Base-by-base conservation (phyloP, 1,140 invertebrate genomes). In the Polypedilum vanderplanki region DNA sequence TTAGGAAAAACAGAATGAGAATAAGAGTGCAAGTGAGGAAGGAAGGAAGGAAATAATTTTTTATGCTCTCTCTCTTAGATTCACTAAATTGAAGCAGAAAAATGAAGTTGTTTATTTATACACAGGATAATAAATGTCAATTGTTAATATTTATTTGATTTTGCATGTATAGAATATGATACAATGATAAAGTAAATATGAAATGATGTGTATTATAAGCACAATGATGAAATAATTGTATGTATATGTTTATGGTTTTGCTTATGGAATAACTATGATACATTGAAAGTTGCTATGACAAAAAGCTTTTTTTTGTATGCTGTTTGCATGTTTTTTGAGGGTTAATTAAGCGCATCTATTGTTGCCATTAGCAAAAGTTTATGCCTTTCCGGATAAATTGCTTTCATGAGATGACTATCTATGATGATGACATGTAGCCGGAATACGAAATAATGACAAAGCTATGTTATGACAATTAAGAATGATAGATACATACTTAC, bases 1-100 rank as follows among this genome's bases (percentile, higher is more conserved):
- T 33, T 33, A 33, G 24, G 24, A 33, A 33, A 33, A 1, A 33
- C 24, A 33, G 5, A 33, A n/a, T 57, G 12, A 57, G 46, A 12
- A 57, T 46, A n/a, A n/a, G n/a, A n/a, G n/a, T n/a, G 46, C 10
- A 12, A 57, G n/a, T 57, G 46, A 57, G 46, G n/a, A n/a, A 57
- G 46, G 46, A 57, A 57, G 46, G 46, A 57, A 57, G 46, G 46
- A 57, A 57, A 57, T 57, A 57, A 57, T 57, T 57, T 57, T n/a
- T 33, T 33, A 33, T 33, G 5, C 5, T 33, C 24, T 33, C 24
- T 33, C 24, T n/a, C 24, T 33, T 33, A n/a, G n/a, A n/a, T n/a
- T 5, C 24, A 3, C 24, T 33, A 5, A 33, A 57, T 57, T 57
- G 46, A n/a, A 57, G 46, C 9, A 33, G 24, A 33, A 33, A 33